These are phyloP conservation scores for Lasiurus borealis DNA, from an alignment of 2,113 vertebrate genomes.

Conservation along the genomic window DNA sequence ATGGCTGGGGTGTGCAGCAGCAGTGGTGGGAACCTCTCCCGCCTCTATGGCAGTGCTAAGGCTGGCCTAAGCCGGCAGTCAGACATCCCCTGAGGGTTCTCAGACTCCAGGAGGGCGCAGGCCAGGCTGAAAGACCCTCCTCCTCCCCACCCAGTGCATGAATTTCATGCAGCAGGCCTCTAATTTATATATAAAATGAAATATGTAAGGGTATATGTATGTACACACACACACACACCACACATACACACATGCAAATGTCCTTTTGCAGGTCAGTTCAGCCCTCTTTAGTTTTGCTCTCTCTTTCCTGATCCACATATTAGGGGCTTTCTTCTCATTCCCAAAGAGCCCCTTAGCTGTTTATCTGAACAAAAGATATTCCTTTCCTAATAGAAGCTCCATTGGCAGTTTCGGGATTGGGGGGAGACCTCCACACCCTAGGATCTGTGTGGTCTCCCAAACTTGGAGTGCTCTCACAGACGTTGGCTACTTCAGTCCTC, in stretches of 20 bases:
- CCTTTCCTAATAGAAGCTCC: background rate
- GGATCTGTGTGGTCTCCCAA: background rate
- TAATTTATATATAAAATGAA: background rate
- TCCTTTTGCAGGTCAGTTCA: background rate
- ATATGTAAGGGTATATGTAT: background rate
- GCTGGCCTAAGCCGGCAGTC: too few species aligned
- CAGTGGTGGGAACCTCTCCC: too few species aligned
- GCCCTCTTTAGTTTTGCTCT: background rate
- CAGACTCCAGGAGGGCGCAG: too few species aligned
- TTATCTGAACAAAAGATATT: background rate
- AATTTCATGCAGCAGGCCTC: too few species aligned
- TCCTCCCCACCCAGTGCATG: too few species aligned
- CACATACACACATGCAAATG: too few species aligned
- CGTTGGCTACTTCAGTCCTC: background rate
- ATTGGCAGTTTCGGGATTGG: background rate
- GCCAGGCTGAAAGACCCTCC: too few species aligned
- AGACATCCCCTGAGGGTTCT: too few species aligned
- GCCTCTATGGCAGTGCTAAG: too few species aligned
- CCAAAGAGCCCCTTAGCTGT: background rate
- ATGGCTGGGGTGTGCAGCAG: too few species aligned
- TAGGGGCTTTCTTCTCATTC: background rate
- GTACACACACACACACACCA: background rate
- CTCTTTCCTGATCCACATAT: background rate
- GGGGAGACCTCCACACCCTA: background rate
- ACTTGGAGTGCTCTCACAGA: background rate